These are phyloP conservation scores for Danio choprae DNA, from an alignment of 2,797 vertebrate species.

Conservation along the genomic window DNA sequence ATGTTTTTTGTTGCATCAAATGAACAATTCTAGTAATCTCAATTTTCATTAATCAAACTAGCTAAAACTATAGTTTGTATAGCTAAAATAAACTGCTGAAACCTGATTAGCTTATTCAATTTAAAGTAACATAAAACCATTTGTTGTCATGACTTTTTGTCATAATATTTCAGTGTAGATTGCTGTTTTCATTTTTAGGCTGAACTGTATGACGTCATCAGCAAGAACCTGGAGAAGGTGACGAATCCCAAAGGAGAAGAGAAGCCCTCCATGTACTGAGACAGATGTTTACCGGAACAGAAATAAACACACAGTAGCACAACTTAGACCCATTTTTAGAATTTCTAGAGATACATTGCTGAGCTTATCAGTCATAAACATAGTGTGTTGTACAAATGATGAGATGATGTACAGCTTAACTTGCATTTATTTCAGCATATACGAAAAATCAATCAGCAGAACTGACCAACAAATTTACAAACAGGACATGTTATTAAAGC, in stretches of 20 bases:
- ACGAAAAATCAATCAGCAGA: neutral
- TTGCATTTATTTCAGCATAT: conserved; percentile 6
- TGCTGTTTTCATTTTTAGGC: conserved; percentile 70
- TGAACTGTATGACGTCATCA: conserved; percentile 89
- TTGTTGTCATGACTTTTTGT: no score
- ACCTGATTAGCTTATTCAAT: no score
- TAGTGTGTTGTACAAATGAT: conserved; percentile 1
- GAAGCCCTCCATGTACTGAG: conserved; percentile 92
- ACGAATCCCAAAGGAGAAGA: conserved; percentile 93
- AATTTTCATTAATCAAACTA: no score
- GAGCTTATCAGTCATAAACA: neutral
- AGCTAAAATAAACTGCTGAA: no score
- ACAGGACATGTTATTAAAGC: neutral
- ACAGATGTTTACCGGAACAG: neutral
- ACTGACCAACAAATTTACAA: neutral
- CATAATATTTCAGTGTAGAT: neutral
- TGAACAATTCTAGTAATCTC: no score
- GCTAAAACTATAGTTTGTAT: no score
- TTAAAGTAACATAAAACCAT: no score
- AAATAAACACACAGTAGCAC: neutral
- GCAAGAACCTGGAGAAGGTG: conserved; percentile 89
- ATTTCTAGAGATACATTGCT: neutral
- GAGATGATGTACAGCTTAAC: neutral
- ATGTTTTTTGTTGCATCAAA: no score
- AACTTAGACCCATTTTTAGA: neutral